These are phyloP conservation scores for Dolichomitus sp. DNA, from an alignment of 2,888 invertebrate genomes.

Conservation along the genomic window DNA sequence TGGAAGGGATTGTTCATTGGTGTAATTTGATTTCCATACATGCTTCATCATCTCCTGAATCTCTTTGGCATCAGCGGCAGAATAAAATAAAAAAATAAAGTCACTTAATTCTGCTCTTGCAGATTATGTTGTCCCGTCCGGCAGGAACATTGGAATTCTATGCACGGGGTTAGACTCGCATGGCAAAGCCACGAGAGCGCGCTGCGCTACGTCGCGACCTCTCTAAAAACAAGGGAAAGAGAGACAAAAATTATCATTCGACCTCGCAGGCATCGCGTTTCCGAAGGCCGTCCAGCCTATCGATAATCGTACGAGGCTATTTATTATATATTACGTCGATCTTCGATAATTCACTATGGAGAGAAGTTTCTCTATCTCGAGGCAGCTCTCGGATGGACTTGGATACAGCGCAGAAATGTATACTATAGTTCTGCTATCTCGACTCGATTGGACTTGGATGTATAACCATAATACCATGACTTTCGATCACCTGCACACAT, in stretches of 20 bases:
- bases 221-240: slow-evolving; percentile 63
- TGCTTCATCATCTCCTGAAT: neutral
- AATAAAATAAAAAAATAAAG: neutral
- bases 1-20: slow-evolving; percentile 15
- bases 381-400: slow-evolving; percentile 22
- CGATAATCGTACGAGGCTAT: slow-evolving; percentile 70
- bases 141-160: slow-evolving; percentile 33
- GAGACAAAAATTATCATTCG: slow-evolving; percentile 74
- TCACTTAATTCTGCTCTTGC: slow-evolving; percentile 15
- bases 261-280: slow-evolving; percentile 78
- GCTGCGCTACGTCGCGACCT: slow-evolving; percentile 48
- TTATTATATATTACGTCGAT: slow-evolving; percentile 69
- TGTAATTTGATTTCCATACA: slow-evolving; percentile 21
- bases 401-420: slow-evolving; percentile 11
- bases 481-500: slow-evolving; percentile 1
- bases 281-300: slow-evolving; percentile 78
- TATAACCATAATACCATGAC: neutral
- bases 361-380: slow-evolving; percentile 50
- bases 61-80: neutral
- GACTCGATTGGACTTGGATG: slow-evolving; percentile 21
- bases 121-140: neutral
- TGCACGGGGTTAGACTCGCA: slow-evolving; percentile 41
- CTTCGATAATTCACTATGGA: slow-evolving; percentile 65
- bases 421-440: slow-evolving; percentile 24
- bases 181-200: slow-evolving; percentile 12